phyloP scores from a whole-genome alignment of 2,888 invertebrate genomes.

The Dinocampus coccinellae region DNA sequence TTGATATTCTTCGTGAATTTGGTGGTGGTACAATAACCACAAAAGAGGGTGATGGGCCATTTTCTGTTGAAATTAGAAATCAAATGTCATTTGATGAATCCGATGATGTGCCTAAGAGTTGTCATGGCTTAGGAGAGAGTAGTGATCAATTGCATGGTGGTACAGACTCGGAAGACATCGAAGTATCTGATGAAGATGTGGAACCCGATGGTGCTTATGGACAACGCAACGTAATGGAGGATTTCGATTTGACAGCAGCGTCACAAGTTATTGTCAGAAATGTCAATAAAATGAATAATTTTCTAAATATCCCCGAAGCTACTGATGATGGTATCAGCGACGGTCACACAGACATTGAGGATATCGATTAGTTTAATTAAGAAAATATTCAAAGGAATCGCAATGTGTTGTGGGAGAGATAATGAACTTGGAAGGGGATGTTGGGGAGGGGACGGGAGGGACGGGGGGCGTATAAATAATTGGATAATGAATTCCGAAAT shows the following conservation, averaged over 20 bases:
- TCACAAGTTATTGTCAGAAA: constrained; percentile 63
- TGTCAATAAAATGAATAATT: constrained; percentile 58
- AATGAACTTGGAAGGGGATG: too few species aligned
- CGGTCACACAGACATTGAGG: constrained; percentile 64
- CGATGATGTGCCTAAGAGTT: constrained; percentile 14
- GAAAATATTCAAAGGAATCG: not conserved
- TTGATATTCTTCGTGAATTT: constrained; percentile 60
- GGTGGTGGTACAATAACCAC: constrained; percentile 63
- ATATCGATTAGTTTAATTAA: constrained; percentile 55
- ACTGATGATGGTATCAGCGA: constrained; percentile 55
- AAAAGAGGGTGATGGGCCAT: constrained; percentile 66
- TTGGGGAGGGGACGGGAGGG: too few species aligned
- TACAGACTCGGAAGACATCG: constrained; percentile 66
- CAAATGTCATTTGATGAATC: constrained; percentile 55
- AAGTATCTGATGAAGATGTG: constrained; percentile 63
- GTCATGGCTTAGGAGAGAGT: constrained; percentile 47
- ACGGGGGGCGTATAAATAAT: not conserved
- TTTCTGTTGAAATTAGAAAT: constrained; percentile 63
- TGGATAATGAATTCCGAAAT: too few species aligned
- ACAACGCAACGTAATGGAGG: constrained; percentile 50
- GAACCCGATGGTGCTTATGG: constrained; percentile 53
- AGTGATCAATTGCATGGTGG: constrained; percentile 40
- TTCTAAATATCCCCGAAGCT: constrained; percentile 50
- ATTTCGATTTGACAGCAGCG: constrained; percentile 56
- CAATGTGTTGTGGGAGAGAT: not conserved